phyloP scores from a whole-genome alignment of 2,888 invertebrate species.

The Lycophotia porphyrea region DNA sequence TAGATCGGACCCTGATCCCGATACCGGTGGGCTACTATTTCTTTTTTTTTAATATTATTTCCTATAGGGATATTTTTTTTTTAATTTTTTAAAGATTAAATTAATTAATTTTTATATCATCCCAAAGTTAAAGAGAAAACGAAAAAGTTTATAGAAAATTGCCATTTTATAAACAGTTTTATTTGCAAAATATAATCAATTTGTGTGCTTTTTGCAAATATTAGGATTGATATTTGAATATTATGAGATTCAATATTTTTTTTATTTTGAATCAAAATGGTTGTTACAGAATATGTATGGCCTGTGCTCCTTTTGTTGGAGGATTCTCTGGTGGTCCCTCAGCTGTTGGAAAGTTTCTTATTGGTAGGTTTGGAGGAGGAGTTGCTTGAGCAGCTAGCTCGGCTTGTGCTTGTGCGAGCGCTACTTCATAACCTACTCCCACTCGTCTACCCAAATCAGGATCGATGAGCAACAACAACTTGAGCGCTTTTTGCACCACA shows the following conservation, averaged over 20 bases:
- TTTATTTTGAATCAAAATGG: not conserved
- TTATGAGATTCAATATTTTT: not conserved
- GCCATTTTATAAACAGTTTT: not conserved
- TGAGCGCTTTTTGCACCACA: constrained; percentile 92
- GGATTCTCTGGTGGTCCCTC: constrained; percentile 13
- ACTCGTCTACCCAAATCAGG: constrained; percentile 92
- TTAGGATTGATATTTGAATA: not conserved
- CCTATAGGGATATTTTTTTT: no score
- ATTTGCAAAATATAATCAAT: not conserved
- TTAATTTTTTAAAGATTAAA: no score
- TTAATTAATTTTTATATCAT: no score
- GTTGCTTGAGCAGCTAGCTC: constrained; percentile 27
- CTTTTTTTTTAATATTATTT: no score
- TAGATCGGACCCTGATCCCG: no score
- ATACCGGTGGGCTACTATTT: no score
- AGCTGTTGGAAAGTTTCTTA: constrained; percentile 36
- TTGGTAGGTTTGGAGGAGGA: constrained; percentile 8
- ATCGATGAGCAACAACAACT: constrained; percentile 94
- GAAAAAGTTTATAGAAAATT: no score
- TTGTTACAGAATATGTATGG: constrained; percentile 13
- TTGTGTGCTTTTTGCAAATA: not conserved
- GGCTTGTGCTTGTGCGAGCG: constrained; percentile 31
- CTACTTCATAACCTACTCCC: constrained; percentile 66
- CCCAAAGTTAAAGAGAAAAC: no score
- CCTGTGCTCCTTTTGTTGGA: constrained; percentile 12